Evolutionary conservation across 2,113 vertebrate genomes (phyloP), one percentile per base, ranked within the genome.

Genomic region (Anas platyrhynchos): DNA sequence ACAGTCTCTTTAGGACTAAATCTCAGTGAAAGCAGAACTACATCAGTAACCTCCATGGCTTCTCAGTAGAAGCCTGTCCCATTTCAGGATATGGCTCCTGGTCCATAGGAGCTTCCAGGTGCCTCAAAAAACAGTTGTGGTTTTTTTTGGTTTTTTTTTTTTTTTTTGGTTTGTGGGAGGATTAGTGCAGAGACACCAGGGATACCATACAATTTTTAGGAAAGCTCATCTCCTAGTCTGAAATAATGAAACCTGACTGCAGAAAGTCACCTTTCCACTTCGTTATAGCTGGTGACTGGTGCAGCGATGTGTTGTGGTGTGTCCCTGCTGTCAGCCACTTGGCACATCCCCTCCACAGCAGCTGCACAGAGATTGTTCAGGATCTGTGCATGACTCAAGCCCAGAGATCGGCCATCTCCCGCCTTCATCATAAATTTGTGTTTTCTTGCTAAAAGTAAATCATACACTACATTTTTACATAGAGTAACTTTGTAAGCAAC

Each of bases 401-500:
- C 38, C 46, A 86, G 66, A 72, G 61, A 18, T 0, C 17, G 34
- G 36, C 52, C 52, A 52, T 31, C 65, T 92, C 80, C 77, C 0
- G 0, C 79, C 63, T 86, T 83, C 87, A 55, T 59, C 66, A 76
- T 31, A 8, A 46, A 88, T 93, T 94, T 91, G 36, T 73, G 77
- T 84, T 65, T 56, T 36, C 44, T 62, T 41, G 48, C 31, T 71
- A 71, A 41, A 91, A 73, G 44, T 27, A 89, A 95, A 93, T 86
- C 63, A 63, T 34, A 58, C 56, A 16, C 15, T 32, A 63, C 36
- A n/a, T 67, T 94, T 88, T 93, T 80, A 86, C 79, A 74, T 0
- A 44, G 74, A 50, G 22, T 74, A 80, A 81, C 59, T 88, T 59
- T 69, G 82, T 59, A 88, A 91, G 85, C 59, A 91, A 50, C 67